These are phyloP conservation scores for Colinus virginianus DNA, from an alignment of 2,113 vertebrate species.

Conservation along the genomic window DNA sequence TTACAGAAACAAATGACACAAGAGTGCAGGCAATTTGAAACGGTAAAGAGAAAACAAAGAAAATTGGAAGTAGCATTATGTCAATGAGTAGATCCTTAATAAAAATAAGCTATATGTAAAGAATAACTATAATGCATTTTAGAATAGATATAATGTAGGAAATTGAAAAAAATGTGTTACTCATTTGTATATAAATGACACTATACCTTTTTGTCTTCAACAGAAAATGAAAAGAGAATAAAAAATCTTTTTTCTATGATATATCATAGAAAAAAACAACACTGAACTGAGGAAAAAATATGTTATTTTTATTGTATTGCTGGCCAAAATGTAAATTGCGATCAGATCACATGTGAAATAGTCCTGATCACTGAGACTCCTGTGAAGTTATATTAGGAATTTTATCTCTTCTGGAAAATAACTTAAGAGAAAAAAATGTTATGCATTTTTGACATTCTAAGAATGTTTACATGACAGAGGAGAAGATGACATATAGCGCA, in stretches of 20 bases:
- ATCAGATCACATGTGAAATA: not conserved
- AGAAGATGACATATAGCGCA: slow-evolving; percentile 33
- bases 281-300: not conserved
- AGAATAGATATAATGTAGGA: not conserved
- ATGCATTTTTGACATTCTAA: slow-evolving; percentile 14
- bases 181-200: slow-evolving; percentile 37
- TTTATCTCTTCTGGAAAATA: slow-evolving; percentile 26
- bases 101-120: not conserved
- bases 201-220: not conserved
- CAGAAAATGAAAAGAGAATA: not conserved
- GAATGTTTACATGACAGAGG: slow-evolving; percentile 49
- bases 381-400: slow-evolving; percentile 23
- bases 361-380: not conserved
- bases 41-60: not conserved
- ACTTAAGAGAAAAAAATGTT: slow-evolving; percentile 6
- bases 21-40: not conserved
- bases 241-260: slow-evolving; percentile 25
- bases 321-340: slow-evolving; percentile 25
- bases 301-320: not conserved
- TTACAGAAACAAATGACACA: not conserved
- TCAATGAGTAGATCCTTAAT: not conserved
- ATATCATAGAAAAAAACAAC: not conserved
- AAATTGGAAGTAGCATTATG: not conserved
- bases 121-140: not conserved
- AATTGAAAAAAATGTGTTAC: not conserved